These are phyloP conservation scores for Congeria kusceri DNA, from an alignment of 2,888 invertebrate species.

Conservation along the genomic window DNA sequence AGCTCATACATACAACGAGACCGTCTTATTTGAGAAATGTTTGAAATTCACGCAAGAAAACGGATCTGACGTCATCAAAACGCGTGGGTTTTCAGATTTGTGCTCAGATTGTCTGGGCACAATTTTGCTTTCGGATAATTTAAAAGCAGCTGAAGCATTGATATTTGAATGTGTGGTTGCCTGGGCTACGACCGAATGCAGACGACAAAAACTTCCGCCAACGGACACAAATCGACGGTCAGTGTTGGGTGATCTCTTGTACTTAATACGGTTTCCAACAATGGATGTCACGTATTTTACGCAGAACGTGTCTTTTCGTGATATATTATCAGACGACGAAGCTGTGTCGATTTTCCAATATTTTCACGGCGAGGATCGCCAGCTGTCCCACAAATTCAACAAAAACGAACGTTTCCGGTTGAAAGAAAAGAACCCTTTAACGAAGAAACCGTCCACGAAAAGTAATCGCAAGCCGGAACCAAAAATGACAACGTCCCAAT, in stretches of 20 bases:
- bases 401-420: slow-evolving; percentile 49
- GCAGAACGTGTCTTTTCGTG: slow-evolving; percentile 58
- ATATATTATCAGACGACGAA: slow-evolving; percentile 60
- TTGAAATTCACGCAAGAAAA: slow-evolving; percentile 38
- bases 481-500: not conserved
- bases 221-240: slow-evolving; percentile 68
- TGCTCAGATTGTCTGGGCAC: slow-evolving; percentile 89
- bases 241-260: slow-evolving; percentile 71
- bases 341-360: slow-evolving; percentile 58
- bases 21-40: slow-evolving; percentile 60
- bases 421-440: slow-evolving; percentile 14
- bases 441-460: not conserved
- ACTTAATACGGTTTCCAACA: slow-evolving; percentile 74
- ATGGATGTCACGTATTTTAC: slow-evolving; percentile 69
- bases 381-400: slow-evolving; percentile 49
- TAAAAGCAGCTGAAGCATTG: slow-evolving; percentile 87
- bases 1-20: slow-evolving; percentile 61
- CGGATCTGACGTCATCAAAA: slow-evolving; percentile 69
- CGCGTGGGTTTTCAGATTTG: slow-evolving; percentile 88
- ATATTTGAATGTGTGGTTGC: slow-evolving; percentile 67
- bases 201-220: slow-evolving; percentile 65
- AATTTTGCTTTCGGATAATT: slow-evolving; percentile 89
- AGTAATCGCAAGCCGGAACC: not conserved
- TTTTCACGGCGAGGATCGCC: slow-evolving; percentile 54
- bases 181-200: slow-evolving; percentile 77